Evolutionary conservation across 2,797 vertebrate species (phyloP).

Genomic region (Scomberomorus guttatus): DNA sequence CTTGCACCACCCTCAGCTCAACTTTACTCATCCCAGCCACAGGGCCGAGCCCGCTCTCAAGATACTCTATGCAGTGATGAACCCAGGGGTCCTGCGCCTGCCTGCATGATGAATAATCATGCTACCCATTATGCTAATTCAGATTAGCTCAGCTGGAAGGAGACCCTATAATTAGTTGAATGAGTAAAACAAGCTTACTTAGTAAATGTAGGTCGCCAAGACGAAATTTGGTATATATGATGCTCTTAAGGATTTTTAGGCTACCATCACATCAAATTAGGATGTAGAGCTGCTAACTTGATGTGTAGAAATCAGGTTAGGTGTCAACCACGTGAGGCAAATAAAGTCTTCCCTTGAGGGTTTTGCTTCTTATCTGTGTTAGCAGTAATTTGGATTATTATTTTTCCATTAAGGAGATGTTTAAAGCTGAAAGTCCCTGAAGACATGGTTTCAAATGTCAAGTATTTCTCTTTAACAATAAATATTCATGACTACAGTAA

Average conservation of each 20-base stretch:
- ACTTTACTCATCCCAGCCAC: conserved; percentile 17
- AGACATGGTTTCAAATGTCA: background rate
- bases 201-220: conserved; percentile 15
- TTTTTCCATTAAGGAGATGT: background rate
- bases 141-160: conserved; percentile 47
- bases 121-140: conserved; percentile 64
- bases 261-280: background rate
- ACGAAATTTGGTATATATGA: background rate
- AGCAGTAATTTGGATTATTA: background rate
- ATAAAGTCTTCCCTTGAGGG: conserved; percentile 2
- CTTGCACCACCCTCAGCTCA: background rate
- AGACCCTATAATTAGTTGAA: conserved; percentile 54
- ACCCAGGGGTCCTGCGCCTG: conserved; percentile 39
- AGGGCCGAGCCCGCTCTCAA: background rate
- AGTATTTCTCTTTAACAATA: background rate
- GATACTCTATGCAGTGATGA: conserved; percentile 9
- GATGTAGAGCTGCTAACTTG: background rate
- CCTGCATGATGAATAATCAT: conserved; percentile 63
- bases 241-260: background rate
- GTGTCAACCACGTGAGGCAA: conserved; percentile 3
- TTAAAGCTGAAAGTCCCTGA: background rate
- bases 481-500: too few species aligned
- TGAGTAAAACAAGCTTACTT: conserved; percentile 43
- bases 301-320: conserved; percentile 29
- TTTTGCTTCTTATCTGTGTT: background rate